phyloP scores from a whole-genome alignment of 2,113 vertebrate genomes.

The Delphinapterus leucas region DNA sequence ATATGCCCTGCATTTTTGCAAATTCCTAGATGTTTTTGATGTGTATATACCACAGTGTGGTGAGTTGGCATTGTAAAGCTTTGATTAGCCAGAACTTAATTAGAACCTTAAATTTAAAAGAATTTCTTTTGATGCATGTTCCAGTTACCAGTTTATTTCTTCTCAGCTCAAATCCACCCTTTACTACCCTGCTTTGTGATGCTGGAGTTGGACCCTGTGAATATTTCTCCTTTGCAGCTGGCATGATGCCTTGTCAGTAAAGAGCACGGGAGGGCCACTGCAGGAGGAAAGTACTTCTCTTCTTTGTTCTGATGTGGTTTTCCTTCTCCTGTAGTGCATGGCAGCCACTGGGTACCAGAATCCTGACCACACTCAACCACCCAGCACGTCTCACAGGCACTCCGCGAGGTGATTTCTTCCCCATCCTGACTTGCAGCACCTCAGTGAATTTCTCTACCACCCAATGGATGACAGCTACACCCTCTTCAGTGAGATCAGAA shows the following conservation, averaged over 20 bases:
- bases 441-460: not conserved
- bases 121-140: not conserved
- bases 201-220: not conserved
- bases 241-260: not conserved
- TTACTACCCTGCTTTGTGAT: not conserved
- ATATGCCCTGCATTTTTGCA: not conserved
- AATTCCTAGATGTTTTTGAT: not conserved
- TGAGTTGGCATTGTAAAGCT: not conserved
- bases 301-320: not conserved
- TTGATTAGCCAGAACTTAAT: not conserved
- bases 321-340: not conserved
- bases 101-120: conserved; percentile 5
- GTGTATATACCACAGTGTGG: not conserved
- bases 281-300: not conserved
- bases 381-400: not conserved
- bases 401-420: not conserved
- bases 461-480: not conserved
- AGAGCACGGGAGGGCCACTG: not conserved
- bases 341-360: not conserved
- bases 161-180: not conserved
- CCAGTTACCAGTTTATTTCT: not conserved
- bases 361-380: not conserved
- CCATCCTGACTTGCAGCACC: not conserved
- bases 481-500: not conserved
- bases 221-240: not conserved